These are phyloP conservation scores for Natrix natrix DNA, from an alignment of 2,797 vertebrate genomes.

Conservation along the genomic window DNA sequence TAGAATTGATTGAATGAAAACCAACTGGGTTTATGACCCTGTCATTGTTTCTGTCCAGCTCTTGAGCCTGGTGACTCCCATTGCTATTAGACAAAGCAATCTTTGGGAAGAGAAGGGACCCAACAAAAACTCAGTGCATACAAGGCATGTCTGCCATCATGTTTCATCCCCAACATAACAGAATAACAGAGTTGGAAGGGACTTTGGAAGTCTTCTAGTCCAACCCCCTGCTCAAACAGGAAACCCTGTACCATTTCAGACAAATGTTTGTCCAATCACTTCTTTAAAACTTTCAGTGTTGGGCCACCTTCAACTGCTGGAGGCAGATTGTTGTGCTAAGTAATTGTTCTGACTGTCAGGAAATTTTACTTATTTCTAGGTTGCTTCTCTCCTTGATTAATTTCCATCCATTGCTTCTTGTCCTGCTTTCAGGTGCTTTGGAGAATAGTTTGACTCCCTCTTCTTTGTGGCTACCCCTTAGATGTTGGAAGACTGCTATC, in stretches of 20 bases:
- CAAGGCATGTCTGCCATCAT: not conserved
- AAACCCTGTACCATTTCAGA: not conserved
- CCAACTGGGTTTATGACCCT: too few relatives aligned
- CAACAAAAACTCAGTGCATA: not conserved
- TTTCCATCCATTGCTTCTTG: not conserved
- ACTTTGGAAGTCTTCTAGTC: not conserved
- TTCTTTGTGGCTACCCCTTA: not conserved
- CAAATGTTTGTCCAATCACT: not conserved
- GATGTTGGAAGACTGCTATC: not conserved
- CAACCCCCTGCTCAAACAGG: not conserved
- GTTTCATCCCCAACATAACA: not conserved
- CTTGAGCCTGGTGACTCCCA: not conserved
- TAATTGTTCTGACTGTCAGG: not conserved
- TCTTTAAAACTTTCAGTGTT: not conserved
- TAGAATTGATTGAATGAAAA: not conserved
- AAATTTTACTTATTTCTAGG: not conserved
- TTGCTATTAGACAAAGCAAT: not conserved
- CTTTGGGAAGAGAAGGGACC: not conserved
- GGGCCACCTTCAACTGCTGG: not conserved
- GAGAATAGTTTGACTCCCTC: not conserved
- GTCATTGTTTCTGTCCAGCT: not conserved
- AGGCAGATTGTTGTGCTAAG: not conserved
- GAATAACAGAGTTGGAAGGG: not conserved
- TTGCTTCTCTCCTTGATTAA: not conserved
- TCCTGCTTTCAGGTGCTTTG: not conserved